Evolutionary conservation across 2,888 invertebrate species (phyloP).

Genomic region (Margaritifera margaritifera): DNA sequence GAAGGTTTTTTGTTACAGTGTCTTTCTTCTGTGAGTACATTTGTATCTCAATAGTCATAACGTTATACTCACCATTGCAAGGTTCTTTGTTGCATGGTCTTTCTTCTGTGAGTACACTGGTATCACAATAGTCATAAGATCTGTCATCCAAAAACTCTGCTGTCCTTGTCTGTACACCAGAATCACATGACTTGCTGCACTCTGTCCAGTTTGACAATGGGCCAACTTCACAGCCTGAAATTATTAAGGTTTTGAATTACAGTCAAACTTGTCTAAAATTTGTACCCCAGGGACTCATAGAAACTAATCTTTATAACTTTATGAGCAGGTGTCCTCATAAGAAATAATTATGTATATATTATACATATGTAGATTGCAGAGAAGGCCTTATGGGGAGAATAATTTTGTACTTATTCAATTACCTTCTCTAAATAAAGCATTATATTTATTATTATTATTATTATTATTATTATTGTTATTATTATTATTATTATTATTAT

Average conservation of each 20-base stretch:
- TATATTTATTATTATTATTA: too few relatives aligned
- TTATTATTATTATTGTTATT: too few relatives aligned
- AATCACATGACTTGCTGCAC: conserved; percentile 14
- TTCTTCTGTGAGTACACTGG: conserved; percentile 3
- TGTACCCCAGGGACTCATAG: too few relatives aligned
- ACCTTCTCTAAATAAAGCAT: too few relatives aligned
- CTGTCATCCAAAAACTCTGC: conserved; percentile 8
- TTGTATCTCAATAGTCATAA: conserved; percentile 10
- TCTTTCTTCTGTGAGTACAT: conserved; percentile 4
- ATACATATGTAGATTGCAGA: too few relatives aligned
- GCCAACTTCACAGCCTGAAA: conserved; percentile 15
- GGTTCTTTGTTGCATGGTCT: conserved; percentile 12
- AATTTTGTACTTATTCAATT: too few relatives aligned
- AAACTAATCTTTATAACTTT: too few relatives aligned
- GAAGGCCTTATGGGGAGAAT: too few relatives aligned
- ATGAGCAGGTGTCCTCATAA: too few relatives aligned
- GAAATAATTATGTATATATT: too few relatives aligned
- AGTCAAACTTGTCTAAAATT: too few relatives aligned
- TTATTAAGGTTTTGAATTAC: not conserved
- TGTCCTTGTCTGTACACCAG: conserved; percentile 13
- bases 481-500: too few relatives aligned
- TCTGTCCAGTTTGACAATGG: conserved; percentile 15
- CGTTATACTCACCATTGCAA: conserved; percentile 16
- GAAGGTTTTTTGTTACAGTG: conserved; percentile 12
- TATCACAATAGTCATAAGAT: conserved; percentile 10